Conservation (phyloP, 2,888 invertebrate genomes). For the Lasioglossum vierecki region DNA sequence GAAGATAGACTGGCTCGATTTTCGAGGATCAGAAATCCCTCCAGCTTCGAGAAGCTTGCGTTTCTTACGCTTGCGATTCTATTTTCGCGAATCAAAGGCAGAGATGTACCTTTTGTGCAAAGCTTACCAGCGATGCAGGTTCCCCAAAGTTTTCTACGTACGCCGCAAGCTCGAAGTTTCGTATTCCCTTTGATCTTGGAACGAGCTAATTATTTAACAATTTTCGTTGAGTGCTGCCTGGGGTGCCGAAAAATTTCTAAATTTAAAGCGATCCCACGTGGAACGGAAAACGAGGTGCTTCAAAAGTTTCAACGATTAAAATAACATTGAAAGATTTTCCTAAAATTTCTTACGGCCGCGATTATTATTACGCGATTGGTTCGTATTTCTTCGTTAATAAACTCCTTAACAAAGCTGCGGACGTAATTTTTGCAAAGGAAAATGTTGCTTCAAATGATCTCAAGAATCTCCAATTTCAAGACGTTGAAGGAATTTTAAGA, state of each 20-base stretch:
- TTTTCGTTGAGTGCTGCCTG: not conserved
- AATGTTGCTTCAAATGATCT: no score
- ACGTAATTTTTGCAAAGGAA: no score
- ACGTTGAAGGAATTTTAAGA: no score
- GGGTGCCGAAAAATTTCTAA: not conserved
- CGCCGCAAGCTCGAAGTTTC: not conserved
- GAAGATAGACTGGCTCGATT: not conserved
- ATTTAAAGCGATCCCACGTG: not conserved
- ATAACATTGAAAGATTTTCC: not conserved
- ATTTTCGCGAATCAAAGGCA: not conserved
- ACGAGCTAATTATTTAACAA: constrained; percentile 4
- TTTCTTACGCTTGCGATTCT: not conserved
- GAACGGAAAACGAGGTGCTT: not conserved
- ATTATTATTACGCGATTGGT: no score
- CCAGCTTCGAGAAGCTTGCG: not conserved
- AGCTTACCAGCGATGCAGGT: not conserved
- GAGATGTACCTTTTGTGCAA: not conserved
- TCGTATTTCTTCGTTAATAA: no score
- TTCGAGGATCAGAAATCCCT: not conserved
- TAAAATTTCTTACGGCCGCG: not conserved
- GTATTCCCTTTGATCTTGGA: not conserved
- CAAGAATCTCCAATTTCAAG: no score
- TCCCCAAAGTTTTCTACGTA: not conserved
- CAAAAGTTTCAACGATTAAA: not conserved
- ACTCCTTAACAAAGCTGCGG: no score